Evolutionary conservation across 2,797 vertebrate species (phyloP), one percentile per base, ranked within the genome.

Genomic region (Podarcis siculus): DNA sequence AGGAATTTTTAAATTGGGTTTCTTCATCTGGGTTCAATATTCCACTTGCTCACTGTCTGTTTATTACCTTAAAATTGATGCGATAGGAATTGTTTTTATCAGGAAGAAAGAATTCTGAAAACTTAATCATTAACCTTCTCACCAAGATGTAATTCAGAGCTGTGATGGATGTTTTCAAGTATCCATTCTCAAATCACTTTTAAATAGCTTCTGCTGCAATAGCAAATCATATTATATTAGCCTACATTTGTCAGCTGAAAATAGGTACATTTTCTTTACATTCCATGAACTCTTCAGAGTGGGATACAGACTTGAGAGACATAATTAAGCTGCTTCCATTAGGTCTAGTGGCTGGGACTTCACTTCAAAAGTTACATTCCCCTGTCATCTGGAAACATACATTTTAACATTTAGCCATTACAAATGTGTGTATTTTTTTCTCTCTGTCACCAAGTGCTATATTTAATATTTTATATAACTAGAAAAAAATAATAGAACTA

Each of bases 331-430:
- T 83, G 25, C 15, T 77, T 49, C n/a, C 23, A 37, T 77, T n/a
- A 76, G 45, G 72, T 35, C 80, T 82, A 61, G 61, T 21, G 58
- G 23, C 25, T 83, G 61, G 73, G 73, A 72, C 15, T 87, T 10
- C 17, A 80, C 55, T 86, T 80, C 67, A 86, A 80, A 80, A 21
- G 21, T 42, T 80, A 71, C 32, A 61, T 87, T 81, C 49, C 35
- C 69, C n/a, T 73, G 71, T 69, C 67, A 87, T 81, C 45, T 87
- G 67, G 78, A 80, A 87, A 72, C 86, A 86, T 35, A 86, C 35
- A 80, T 72, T 86, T 79, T 86, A 71, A 71, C 66, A 79, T 79
- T 79, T 86, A 86, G 76, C 77, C 45, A 67, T 58, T 32, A 67
- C 45, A 71, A 79, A 21, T 37, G 2, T 73, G 35, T 80, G 73